Evolutionary conservation across 1,140 invertebrate genomes (phyloP).

Genomic region (Cepaea nemoralis): DNA sequence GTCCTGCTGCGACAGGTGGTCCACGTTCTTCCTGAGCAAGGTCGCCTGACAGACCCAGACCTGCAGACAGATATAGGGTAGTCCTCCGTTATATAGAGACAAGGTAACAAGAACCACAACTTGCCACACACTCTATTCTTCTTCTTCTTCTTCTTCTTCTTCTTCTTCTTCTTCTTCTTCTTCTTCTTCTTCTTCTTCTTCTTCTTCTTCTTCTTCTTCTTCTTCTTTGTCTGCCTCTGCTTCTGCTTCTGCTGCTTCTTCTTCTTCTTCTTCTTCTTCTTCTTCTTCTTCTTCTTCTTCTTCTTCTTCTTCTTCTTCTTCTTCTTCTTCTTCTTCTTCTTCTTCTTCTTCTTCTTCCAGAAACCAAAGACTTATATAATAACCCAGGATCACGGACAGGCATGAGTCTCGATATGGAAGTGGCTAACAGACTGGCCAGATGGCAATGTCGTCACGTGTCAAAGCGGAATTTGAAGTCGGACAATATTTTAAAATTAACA

Average conservation of each 20-base stretch:
- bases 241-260: neutral
- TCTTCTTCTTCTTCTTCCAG: neutral
- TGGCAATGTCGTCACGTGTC: too few relatives aligned
- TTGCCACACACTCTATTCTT: neutral
- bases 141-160: neutral
- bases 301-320: neutral
- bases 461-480: too few relatives aligned
- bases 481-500: too few relatives aligned
- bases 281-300: neutral
- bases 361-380: too few relatives aligned
- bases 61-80: too few relatives aligned
- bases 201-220: neutral
- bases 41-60: neutral
- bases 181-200: neutral
- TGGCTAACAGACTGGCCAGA: too few relatives aligned
- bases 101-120: too few relatives aligned
- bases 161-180: neutral
- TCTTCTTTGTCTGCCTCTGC: neutral
- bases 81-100: too few relatives aligned
- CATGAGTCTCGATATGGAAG: too few relatives aligned
- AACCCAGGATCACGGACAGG: too few relatives aligned
- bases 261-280: neutral
- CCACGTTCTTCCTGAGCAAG: conserved; percentile 39
- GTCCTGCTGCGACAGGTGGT: conserved; percentile 20
- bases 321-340: neutral